A percentile compares a stretch with the other conserved stretches of the same genome.
Evolutionary conservation across 2,113 vertebrate species (phyloP).

Genomic region (Rissa tridactyla): DNA sequence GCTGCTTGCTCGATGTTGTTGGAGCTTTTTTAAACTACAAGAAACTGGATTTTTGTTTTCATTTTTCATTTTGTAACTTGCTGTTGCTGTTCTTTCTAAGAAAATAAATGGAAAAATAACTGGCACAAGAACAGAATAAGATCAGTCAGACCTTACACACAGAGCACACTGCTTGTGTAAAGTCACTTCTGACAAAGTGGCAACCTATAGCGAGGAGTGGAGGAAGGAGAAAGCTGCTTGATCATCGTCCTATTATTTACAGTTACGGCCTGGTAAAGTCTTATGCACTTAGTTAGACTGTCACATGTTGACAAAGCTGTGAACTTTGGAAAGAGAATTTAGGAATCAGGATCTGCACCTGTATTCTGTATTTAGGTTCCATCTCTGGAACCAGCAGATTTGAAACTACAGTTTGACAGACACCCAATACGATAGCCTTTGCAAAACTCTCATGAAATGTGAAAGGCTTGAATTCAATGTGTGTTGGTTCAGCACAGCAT

Average conservation of each 20-base stretch:
- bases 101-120: background rate
- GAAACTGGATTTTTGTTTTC: background rate
- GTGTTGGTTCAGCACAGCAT: background rate
- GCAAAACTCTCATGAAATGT: background rate
- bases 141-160: background rate
- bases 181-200: background rate
- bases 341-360: background rate
- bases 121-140: background rate
- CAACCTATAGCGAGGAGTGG: background rate
- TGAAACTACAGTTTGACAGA: background rate
- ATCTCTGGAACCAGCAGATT: background rate
- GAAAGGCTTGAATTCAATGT: slow-evolving; percentile 4
- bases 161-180: background rate
- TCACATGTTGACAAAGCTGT: background rate
- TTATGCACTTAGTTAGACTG: background rate
- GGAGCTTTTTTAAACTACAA: background rate
- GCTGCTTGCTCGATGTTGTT: background rate
- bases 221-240: background rate
- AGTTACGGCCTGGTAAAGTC: background rate
- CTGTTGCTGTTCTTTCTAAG: background rate
- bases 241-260: background rate
- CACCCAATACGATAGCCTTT: background rate
- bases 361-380: background rate
- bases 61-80: background rate
- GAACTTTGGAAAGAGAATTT: background rate